Conservation (phyloP, 2,888 invertebrate genomes). For the Phalera bucephala region DNA sequence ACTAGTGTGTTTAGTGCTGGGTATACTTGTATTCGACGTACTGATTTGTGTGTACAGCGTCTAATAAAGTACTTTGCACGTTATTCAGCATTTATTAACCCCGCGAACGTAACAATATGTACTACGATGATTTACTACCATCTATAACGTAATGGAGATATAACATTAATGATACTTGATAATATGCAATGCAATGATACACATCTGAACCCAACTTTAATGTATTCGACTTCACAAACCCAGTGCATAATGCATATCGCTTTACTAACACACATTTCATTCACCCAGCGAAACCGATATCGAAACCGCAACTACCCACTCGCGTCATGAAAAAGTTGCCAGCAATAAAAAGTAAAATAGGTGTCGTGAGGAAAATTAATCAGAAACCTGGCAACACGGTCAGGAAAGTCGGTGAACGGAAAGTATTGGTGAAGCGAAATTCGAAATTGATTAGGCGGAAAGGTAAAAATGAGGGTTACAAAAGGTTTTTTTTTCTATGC, state of each 20-base stretch:
- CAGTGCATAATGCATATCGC: slow-evolving; percentile 4
- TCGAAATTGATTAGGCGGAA: slow-evolving; percentile 63
- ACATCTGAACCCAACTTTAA: background rate
- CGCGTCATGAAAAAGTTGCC: slow-evolving; percentile 37
- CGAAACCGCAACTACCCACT: slow-evolving; percentile 22
- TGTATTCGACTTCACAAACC: background rate
- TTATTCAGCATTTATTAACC: too few relatives aligned
- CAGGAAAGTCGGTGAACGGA: slow-evolving; percentile 56
- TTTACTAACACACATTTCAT: slow-evolving; percentile 25
- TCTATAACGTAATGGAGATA: too few relatives aligned
- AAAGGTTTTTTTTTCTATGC: slow-evolving; percentile 19
- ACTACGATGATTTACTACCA: too few relatives aligned
- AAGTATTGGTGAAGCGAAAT: slow-evolving; percentile 57
- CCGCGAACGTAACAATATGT: too few relatives aligned
- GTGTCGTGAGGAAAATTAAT: slow-evolving; percentile 38
- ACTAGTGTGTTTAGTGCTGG: too few relatives aligned
- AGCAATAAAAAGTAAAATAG: slow-evolving; percentile 28
- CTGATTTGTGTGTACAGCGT: too few relatives aligned
- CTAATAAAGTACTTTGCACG: too few relatives aligned
- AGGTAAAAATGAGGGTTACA: slow-evolving; percentile 49
- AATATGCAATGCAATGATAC: too few relatives aligned
- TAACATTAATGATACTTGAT: too few relatives aligned
- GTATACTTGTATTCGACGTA: too few relatives aligned
- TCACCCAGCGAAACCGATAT: slow-evolving; percentile 28
- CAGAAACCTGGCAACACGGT: slow-evolving; percentile 44